Conservation (phyloP, 2,888 invertebrate genomes). For the Heteropelma amictum region DNA sequence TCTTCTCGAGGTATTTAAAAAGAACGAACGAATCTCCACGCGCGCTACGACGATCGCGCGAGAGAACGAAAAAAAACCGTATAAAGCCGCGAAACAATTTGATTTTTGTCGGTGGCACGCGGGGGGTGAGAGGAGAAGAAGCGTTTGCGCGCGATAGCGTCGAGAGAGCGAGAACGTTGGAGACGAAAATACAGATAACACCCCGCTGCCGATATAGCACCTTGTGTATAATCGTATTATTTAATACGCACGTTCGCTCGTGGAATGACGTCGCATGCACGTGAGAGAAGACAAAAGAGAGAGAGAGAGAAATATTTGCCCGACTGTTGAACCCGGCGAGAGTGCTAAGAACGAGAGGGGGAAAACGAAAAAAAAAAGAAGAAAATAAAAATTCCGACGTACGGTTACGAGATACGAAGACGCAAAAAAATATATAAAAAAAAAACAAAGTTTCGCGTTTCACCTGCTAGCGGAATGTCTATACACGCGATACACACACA, state of each 20-base stretch:
- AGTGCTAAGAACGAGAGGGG: too few relatives aligned
- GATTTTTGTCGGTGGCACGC: background rate
- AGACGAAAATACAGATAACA: constrained; percentile 72
- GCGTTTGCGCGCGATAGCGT: background rate
- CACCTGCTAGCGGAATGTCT: constrained; percentile 35
- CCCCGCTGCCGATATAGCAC: constrained; percentile 62
- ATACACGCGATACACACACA: background rate
- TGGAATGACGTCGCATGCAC: background rate
- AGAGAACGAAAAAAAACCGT: background rate
- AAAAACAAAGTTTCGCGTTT: too few relatives aligned
- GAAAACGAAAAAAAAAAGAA: background rate
- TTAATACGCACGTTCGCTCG: constrained; percentile 59
- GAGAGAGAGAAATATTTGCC: background rate
- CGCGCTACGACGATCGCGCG: background rate
- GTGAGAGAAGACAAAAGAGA: background rate
- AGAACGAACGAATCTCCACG: too few relatives aligned
- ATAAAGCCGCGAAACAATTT: background rate
- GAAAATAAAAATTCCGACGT: background rate
- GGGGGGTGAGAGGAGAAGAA: too few relatives aligned
- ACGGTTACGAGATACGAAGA: background rate
- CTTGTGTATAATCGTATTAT: constrained; percentile 60
- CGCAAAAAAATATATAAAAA: constrained; percentile 3
- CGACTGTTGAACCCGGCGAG: background rate
- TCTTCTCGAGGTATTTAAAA: background rate
- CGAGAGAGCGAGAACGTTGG: constrained; percentile 53